phyloP scores from a whole-genome alignment of 2,888 invertebrate species.

The Andricus quercusramuli region DNA sequence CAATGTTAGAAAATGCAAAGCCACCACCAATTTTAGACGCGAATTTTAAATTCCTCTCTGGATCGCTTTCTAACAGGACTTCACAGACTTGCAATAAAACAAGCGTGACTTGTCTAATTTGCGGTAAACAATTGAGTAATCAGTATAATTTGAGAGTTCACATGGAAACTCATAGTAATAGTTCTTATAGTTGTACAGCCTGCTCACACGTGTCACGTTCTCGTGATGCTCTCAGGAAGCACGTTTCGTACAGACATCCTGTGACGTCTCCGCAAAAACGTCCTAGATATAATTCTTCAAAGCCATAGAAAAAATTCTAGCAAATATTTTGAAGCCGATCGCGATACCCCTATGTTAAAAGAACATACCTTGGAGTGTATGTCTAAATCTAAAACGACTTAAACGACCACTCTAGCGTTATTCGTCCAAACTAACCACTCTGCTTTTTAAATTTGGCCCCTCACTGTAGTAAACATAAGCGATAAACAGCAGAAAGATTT shows the following conservation, averaged over 20 bases:
- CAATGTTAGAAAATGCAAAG: conserved; percentile 69
- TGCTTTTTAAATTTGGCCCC: too few species aligned
- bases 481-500: too few species aligned
- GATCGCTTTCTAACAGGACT: conserved; percentile 62
- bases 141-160: conserved; percentile 94
- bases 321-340: neutral
- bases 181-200: conserved; percentile 91
- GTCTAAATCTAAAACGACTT: too few species aligned
- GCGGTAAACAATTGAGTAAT: conserved; percentile 93
- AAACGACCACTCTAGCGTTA: too few species aligned
- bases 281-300: conserved; percentile 70
- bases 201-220: conserved; percentile 94
- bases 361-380: too few species aligned
- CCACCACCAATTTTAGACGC: conserved; percentile 67
- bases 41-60: conserved; percentile 69
- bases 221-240: conserved; percentile 91
- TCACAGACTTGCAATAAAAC: conserved; percentile 74
- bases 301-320: conserved; percentile 63
- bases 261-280: conserved; percentile 80
- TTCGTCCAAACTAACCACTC: too few species aligned
- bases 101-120: conserved; percentile 88
- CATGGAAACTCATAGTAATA: conserved; percentile 94
- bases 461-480: too few species aligned
- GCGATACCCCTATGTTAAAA: too few species aligned
- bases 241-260: conserved; percentile 92